These are phyloP conservation scores for Cataglyphis hispanica DNA, from an alignment of 1,140 invertebrate species.

Conservation along the genomic window DNA sequence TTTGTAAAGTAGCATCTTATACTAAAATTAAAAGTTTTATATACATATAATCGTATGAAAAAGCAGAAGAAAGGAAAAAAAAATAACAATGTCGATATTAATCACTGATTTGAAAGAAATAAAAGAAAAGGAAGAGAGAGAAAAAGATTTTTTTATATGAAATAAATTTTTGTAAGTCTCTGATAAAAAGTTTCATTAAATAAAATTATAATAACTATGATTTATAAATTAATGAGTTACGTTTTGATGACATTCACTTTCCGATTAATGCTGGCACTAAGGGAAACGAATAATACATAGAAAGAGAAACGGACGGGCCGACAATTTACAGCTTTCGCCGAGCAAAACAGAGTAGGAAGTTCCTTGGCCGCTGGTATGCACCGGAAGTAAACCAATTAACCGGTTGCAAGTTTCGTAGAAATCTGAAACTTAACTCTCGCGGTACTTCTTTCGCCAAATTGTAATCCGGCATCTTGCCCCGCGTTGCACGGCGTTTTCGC, in stretches of 20 bases:
- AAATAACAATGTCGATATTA: background rate
- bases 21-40: background rate
- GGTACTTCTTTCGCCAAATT: conserved; percentile 78
- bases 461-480: conserved; percentile 50
- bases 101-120: too few species aligned
- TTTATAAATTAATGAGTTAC: conserved; percentile 20
- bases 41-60: background rate
- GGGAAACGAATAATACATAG: background rate
- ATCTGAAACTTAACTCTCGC: conserved; percentile 76
- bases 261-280: conserved; percentile 23
- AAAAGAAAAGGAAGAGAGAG: background rate
- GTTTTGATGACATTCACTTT: conserved; percentile 21
- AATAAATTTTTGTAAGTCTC: background rate
- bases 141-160: background rate
- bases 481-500: conserved; percentile 13
- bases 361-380: conserved; percentile 76
- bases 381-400: conserved; percentile 81
- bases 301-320: conserved; percentile 26
- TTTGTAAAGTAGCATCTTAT: background rate
- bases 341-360: conserved; percentile 73
- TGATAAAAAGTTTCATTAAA: too few species aligned
- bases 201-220: background rate
- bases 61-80: background rate
- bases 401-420: conserved; percentile 73
- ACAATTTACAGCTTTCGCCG: conserved; percentile 66